Conservation (phyloP, 2,888 invertebrate species). For the Hemicrepidius hirtus region DNA sequence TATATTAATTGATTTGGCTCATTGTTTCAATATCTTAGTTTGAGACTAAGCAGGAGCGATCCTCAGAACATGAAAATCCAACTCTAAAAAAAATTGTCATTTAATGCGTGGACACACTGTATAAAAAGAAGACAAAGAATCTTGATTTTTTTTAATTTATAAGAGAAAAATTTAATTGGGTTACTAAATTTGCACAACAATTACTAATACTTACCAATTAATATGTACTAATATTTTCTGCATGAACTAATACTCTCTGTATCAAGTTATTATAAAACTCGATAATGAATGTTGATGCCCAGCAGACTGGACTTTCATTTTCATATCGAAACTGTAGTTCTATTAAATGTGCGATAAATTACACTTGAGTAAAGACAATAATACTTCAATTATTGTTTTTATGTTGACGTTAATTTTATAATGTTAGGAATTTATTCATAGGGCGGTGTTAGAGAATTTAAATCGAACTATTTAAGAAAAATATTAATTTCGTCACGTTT, state of each 20-base stretch:
- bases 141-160: not conserved
- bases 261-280: slow-evolving; percentile 9
- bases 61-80: no score
- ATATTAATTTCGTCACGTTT: not conserved
- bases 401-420: not conserved
- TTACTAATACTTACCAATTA: slow-evolving; percentile 1
- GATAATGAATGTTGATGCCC: slow-evolving; percentile 17
- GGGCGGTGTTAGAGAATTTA: no score
- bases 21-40: no score
- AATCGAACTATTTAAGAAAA: not conserved
- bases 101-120: no score
- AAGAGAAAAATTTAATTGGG: not conserved
- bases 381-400: slow-evolving; percentile 3
- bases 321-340: slow-evolving; percentile 18
- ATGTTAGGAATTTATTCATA: no score
- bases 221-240: slow-evolving; percentile 17
- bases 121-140: no score
- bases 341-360: slow-evolving; percentile 16
- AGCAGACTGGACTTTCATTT: slow-evolving; percentile 22
- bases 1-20: no score
- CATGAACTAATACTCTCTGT: slow-evolving; percentile 9
- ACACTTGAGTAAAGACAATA: slow-evolving; percentile 8
- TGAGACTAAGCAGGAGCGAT: no score
- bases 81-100: no score
- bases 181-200: not conserved